A percentile compares a stretch with the other conserved stretches of the same genome.
phyloP scores from a whole-genome alignment of 2,888 invertebrate species.

The Pediacus dermestoides region DNA sequence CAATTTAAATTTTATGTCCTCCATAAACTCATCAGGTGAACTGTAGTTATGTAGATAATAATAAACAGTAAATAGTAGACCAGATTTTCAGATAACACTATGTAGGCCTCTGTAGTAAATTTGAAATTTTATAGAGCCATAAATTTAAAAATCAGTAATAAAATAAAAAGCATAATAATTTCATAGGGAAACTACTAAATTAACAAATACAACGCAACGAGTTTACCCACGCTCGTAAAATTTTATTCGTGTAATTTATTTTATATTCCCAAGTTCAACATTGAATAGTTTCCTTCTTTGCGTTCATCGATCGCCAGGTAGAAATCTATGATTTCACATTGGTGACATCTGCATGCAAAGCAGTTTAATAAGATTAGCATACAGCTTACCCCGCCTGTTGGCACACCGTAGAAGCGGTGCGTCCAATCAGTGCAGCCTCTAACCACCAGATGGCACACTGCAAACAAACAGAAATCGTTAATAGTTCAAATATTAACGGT shows the following conservation, averaged over 20 bases:
- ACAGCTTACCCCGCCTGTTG: constrained; percentile 31
- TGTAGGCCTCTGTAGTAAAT: too few relatives aligned
- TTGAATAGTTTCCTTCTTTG: constrained; percentile 6
- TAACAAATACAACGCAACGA: constrained; percentile 1
- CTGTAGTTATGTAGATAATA: too few relatives aligned
- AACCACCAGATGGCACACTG: constrained; percentile 40
- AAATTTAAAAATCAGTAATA: constrained; percentile 1
- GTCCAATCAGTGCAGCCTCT: constrained; percentile 35
- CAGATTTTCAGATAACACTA: too few relatives aligned
- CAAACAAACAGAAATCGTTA: too few relatives aligned
- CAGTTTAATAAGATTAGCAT: constrained; percentile 12
- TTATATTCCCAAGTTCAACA: constrained; percentile 2
- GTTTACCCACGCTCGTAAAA: constrained; percentile 4
- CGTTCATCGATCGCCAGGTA: too few relatives aligned
- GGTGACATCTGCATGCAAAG: constrained; percentile 17
- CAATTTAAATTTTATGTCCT: too few relatives aligned
- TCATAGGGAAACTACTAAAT: constrained; percentile 2
- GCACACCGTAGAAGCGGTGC: constrained; percentile 23
- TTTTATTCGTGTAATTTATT: constrained; percentile 1
- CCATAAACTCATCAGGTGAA: too few relatives aligned
- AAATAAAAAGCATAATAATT: constrained; percentile 2
- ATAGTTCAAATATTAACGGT: constrained; percentile 11
- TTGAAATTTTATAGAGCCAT: too few relatives aligned
- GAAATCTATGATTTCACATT: constrained; percentile 7
- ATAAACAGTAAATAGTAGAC: too few relatives aligned